phyloP scores from a whole-genome alignment of 2,113 vertebrate species.

The Tragelaphus imberbis region DNA sequence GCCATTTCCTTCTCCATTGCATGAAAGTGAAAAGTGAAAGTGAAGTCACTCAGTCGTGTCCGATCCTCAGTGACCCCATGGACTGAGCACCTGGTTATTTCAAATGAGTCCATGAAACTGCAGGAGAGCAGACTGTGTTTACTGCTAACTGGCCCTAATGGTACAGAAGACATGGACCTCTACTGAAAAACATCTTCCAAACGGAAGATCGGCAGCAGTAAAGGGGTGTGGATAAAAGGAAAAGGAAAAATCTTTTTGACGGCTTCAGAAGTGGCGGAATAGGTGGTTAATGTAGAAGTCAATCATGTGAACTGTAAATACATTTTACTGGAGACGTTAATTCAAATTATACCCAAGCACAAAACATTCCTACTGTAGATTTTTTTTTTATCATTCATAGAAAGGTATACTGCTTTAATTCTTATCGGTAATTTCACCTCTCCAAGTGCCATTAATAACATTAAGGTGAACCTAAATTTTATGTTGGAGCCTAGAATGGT shows the following conservation, averaged over 20 bases:
- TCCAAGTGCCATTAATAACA: background rate
- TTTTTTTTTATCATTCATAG: background rate
- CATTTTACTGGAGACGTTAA: background rate
- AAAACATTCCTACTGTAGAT: background rate
- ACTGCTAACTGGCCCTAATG: background rate
- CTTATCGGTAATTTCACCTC: background rate
- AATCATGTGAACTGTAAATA: background rate
- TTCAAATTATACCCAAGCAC: background rate
- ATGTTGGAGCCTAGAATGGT: background rate
- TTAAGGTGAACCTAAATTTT: background rate
- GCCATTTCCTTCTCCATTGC: too few species aligned
- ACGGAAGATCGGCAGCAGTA: background rate
- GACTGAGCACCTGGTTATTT: background rate
- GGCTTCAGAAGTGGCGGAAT: background rate
- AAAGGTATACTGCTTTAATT: background rate
- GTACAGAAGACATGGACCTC: background rate
- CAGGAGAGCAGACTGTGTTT: background rate
- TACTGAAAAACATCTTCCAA: background rate
- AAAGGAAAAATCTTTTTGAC: background rate
- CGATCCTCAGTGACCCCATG: too few species aligned
- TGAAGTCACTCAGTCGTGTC: too few species aligned
- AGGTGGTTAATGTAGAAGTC: background rate
- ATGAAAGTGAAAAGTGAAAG: too few species aligned
- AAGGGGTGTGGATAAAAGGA: background rate
- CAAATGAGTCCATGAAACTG: background rate